A percentile compares a stretch with the other conserved stretches of the same genome.
Conservation (phyloP, 2,888 invertebrate species). For the Nezara viridula region DNA sequence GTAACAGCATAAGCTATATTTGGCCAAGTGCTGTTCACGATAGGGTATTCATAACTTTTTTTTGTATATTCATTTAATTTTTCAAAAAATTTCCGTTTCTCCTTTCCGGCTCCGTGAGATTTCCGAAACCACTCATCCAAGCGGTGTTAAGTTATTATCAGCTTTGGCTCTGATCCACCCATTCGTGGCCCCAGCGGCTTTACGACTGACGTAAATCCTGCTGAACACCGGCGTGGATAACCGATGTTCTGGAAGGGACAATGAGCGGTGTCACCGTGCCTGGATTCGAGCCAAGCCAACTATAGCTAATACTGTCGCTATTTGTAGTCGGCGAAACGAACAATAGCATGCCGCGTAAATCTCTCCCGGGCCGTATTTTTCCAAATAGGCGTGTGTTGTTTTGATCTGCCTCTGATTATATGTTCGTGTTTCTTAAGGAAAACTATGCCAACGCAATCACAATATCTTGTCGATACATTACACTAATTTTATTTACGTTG, state of each 20-base stretch:
- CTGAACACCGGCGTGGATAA: conserved; percentile 6
- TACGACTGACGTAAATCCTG: conserved; percentile 27
- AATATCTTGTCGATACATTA: neutral
- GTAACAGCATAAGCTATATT: neutral
- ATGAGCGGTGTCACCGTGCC: conserved; percentile 26
- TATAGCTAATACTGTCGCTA: conserved; percentile 40
- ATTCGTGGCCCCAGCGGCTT: neutral
- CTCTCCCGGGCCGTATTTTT: neutral
- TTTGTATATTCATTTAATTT: neutral
- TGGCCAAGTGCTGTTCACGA: no score
- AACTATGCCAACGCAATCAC: neutral
- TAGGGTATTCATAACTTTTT: no score
- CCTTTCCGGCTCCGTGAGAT: neutral
- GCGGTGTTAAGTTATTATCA: conserved; percentile 25
- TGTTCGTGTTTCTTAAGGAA: neutral
- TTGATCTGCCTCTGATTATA: neutral
- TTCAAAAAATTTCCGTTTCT: neutral
- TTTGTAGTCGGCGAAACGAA: conserved; percentile 33
- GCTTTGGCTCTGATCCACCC: conserved; percentile 25
- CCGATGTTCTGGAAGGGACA: conserved; percentile 23
- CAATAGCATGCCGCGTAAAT: neutral
- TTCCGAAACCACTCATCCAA: neutral
- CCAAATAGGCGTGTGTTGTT: neutral
- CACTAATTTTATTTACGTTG: no score
- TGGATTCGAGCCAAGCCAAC: conserved; percentile 36